Base-by-base conservation (phyloP, 1,140 invertebrate genomes). In the Lasaia peninsularis region DNA sequence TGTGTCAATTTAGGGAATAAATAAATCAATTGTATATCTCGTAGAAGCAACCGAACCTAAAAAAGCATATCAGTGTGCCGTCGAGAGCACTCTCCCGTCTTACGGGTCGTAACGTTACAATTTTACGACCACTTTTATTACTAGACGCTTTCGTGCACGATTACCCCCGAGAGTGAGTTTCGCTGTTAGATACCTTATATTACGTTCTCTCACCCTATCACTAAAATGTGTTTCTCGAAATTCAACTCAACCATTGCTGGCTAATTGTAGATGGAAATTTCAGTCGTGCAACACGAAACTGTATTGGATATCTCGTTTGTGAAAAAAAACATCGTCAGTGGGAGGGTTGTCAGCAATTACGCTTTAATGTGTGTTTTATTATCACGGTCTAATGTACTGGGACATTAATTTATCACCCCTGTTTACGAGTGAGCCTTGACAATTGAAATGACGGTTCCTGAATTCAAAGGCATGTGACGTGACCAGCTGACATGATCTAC, bases 101-200 rank as follows among this genome's bases (percentile, higher is more conserved):
- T 75, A 66, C 74, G 67, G 75, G 70, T 84, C 85, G 80, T 86
- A 85, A 88, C 78, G 73, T 83, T 81, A 85, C 82, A 79, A 80
- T 87, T 87, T 87, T 86, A 88, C 78, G 82, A 85, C 71, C 75
- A 65, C 75, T 88, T 87, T 87, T 87, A 82, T 87, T 87, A 84
- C 81, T 74, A 79, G 79, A 82, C 81, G 81, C 81, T 85, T 85
- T 85, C 81, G 79, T 82, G 79, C 78, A 62, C 81, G 81, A 85
- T 85, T 85, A 82, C 81, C 81, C 81, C 76, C 81, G 71, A 72
- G 81, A 85, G 81, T 85, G 81, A 80, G 81, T 85, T 85, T 80
- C 73, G 79, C 81, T 85, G 81, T 85, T 82, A 82, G 67, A 71
- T 59, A 75, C 77, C 80, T 75, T 63, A 56, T 50, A 61, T 63